Percentiles rank a stretch among this genome's conserved stretches.
Evolutionary conservation across 2,888 invertebrate species (phyloP).

Genomic region (Poecilobothrus nobilitatus): DNA sequence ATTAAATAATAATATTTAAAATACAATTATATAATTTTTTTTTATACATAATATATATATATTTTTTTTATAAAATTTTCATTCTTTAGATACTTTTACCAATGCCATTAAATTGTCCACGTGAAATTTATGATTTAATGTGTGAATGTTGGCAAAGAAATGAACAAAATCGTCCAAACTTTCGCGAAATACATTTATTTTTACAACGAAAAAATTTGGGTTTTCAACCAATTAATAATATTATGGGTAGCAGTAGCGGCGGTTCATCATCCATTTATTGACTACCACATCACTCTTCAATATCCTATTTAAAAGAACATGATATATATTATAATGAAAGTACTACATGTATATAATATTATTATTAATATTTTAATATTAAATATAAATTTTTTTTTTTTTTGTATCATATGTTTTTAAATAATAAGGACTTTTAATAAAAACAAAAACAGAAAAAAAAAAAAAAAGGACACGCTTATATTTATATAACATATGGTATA

Average conservation of each 20-base stretch:
- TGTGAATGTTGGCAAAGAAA: constrained; percentile 78
- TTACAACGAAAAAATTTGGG: constrained; percentile 67
- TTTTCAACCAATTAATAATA: constrained; percentile 39
- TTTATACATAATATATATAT: neutral
- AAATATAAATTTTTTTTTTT: neutral
- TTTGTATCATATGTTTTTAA: neutral
- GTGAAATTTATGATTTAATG: constrained; percentile 80
- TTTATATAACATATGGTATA: too few species aligned
- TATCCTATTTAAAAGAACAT: constrained; percentile 4
- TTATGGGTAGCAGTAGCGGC: neutral
- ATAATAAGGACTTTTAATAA: neutral
- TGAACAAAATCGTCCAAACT: constrained; percentile 66
- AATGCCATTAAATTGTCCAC: constrained; percentile 68
- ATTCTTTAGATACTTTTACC: constrained; percentile 49
- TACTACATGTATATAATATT: constrained; percentile 7
- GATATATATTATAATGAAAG: constrained; percentile 7
- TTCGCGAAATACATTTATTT: constrained; percentile 78
- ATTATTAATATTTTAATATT: neutral
- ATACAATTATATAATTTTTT: neutral
- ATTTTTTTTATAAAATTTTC: constrained; percentile 14
- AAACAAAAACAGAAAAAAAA: neutral
- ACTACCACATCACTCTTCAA: constrained; percentile 8
- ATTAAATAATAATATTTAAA: too few species aligned
- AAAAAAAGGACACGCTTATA: neutral
- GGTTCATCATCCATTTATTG: constrained; percentile 8